A percentile compares a stretch with the other conserved stretches of the same genome.
Evolutionary conservation across 2,797 vertebrate species (phyloP).

Genomic region (Galago senegalensis): DNA sequence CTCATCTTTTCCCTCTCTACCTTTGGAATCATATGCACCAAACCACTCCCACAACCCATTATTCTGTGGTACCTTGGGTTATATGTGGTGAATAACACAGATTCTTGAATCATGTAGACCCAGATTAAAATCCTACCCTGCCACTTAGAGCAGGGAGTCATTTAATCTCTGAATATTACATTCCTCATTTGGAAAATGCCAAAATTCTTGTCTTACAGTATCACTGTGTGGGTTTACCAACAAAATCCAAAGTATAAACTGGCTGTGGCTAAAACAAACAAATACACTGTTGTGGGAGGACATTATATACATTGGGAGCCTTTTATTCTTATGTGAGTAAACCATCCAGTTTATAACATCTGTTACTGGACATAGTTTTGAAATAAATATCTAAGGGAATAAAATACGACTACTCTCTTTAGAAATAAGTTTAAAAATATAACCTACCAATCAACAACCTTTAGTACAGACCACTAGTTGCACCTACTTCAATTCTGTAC

Average conservation of each 20-base stretch:
- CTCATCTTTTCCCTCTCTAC: not conserved
- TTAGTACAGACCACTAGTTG: slow-evolving; percentile 14
- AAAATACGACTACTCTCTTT: slow-evolving; percentile 39
- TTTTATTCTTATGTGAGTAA: slow-evolving; percentile 52
- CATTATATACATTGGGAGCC: slow-evolving; percentile 1
- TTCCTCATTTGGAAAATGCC: slow-evolving; percentile 44
- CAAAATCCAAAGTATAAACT: slow-evolving; percentile 32
- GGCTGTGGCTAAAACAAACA: not conserved
- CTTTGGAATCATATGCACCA: not conserved
- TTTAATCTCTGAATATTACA: slow-evolving; percentile 41
- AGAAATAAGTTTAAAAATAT: slow-evolving; percentile 48
- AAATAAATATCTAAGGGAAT: slow-evolving; percentile 53
- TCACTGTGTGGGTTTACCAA: slow-evolving; percentile 13
- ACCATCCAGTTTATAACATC: slow-evolving; percentile 25
- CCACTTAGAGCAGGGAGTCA: not conserved
- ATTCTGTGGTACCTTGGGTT: not conserved
- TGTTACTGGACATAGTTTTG: slow-evolving; percentile 7
- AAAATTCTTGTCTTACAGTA: not conserved
- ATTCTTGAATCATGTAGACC: not conserved
- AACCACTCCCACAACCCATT: not conserved
- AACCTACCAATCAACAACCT: not conserved
- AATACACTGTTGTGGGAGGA: slow-evolving; percentile 29
- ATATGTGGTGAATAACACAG: not conserved
- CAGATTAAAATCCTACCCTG: not conserved
- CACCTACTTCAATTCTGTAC: slow-evolving; percentile 26